A percentile compares a stretch with the other conserved stretches of the same genome.
Conservation (phyloP, 2,113 vertebrate species). For the Rhinogobius similis region DNA sequence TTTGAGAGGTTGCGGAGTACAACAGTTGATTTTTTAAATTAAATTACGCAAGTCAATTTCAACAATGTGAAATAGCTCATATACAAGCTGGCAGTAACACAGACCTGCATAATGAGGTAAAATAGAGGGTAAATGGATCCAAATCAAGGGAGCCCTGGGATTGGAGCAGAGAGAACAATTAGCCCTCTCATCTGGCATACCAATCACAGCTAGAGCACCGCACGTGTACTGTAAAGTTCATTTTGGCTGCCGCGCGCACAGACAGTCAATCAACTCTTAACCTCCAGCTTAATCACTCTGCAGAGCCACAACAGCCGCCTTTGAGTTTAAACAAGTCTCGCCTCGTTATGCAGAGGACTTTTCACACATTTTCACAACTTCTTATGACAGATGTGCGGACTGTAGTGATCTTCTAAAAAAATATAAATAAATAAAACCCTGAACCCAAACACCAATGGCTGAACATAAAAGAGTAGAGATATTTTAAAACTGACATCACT, state of each 20-base stretch:
- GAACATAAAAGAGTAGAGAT: conserved; percentile 71
- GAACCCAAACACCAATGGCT: conserved; percentile 68
- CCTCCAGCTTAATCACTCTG: conserved; percentile 39
- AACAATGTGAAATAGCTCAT: conserved; percentile 61
- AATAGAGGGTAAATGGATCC: conserved; percentile 75
- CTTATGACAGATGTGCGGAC: conserved; percentile 59
- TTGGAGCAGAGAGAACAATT: conserved; percentile 65
- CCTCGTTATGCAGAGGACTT: conserved; percentile 55
- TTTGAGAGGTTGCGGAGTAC: conserved; percentile 23
- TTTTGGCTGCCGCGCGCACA: conserved; percentile 62
- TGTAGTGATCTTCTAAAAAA: conserved; percentile 48
- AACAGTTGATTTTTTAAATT: conserved; percentile 55
- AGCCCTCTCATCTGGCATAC: conserved; percentile 64
- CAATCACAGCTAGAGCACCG: conserved; percentile 57
- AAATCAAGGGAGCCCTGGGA: conserved; percentile 69
- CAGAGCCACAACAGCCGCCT: conserved; percentile 36
- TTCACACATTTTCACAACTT: conserved; percentile 46
- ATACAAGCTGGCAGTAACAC: conserved; percentile 66
- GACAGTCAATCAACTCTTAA: conserved; percentile 54
- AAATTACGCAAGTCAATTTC: conserved; percentile 69
- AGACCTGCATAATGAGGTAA: conserved; percentile 69
- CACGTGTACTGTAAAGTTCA: conserved; percentile 67
- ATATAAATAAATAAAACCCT: conserved; percentile 19
- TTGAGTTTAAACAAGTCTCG: conserved; percentile 61
- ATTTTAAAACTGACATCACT: conserved; percentile 74